These are phyloP conservation scores for Drosophila aldrichi DNA, from an alignment of 2,888 invertebrate genomes.

Conservation along the genomic window DNA sequence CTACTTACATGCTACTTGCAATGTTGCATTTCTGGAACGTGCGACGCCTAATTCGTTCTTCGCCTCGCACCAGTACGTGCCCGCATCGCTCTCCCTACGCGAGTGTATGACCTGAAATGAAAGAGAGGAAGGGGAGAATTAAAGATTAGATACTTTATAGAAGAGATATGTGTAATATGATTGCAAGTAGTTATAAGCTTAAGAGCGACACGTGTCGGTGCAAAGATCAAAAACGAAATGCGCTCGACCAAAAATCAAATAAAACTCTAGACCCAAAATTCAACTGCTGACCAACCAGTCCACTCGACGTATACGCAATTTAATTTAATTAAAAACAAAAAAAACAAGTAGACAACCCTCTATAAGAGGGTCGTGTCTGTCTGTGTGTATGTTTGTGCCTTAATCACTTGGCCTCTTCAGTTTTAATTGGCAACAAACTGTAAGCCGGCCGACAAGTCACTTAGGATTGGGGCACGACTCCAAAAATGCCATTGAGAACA, in stretches of 20 bases:
- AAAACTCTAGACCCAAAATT: constrained; percentile 64
- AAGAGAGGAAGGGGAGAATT: not conserved
- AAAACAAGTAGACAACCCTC: constrained; percentile 31
- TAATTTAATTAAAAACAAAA: constrained; percentile 75
- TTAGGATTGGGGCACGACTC: constrained; percentile 47
- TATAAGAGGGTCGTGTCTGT: constrained; percentile 19
- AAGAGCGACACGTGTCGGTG: constrained; percentile 62
- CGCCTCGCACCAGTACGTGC: constrained; percentile 96
- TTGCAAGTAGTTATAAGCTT: constrained; percentile 46
- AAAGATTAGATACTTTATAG: constrained; percentile 51
- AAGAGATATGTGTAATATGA: constrained; percentile 6
- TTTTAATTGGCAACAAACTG: constrained; percentile 81
- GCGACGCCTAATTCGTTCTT: constrained; percentile 93
- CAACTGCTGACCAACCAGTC: constrained; percentile 44
- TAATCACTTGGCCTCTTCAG: constrained; percentile 78
- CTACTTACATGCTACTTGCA: constrained; percentile 93
- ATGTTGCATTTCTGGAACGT: constrained; percentile 93
- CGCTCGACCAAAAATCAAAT: constrained; percentile 70
- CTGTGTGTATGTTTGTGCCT: constrained; percentile 34
- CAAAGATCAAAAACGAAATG: constrained; percentile 68
- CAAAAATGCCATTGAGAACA: constrained; percentile 62
- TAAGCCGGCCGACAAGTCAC: constrained; percentile 63
- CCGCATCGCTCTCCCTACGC: constrained; percentile 93
- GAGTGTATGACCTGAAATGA: constrained; percentile 90
- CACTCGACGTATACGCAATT: constrained; percentile 75